phyloP scores from a whole-genome alignment of 2,113 vertebrate genomes.

The Helogale parvula region DNA sequence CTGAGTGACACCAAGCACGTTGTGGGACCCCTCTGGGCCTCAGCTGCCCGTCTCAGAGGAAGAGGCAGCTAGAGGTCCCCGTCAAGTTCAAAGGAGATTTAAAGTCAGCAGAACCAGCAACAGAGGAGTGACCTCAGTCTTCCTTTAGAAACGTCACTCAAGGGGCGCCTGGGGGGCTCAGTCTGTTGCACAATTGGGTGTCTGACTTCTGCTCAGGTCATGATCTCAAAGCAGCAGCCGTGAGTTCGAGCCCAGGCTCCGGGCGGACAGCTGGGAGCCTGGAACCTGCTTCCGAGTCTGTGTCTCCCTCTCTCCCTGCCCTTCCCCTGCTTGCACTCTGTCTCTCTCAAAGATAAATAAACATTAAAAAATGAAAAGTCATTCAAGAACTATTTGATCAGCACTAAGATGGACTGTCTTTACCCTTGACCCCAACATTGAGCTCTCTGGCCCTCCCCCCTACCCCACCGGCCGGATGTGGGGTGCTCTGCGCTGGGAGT shows the following conservation, averaged over 20 bases:
- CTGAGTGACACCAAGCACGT: not conserved
- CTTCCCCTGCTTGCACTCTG: too few relatives aligned
- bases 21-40: not conserved
- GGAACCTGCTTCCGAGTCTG: too few relatives aligned
- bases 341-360: too few relatives aligned
- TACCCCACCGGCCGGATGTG: too few relatives aligned
- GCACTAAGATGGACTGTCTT: not conserved
- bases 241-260: too few relatives aligned
- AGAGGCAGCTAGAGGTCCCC: not conserved
- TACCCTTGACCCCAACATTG: not conserved
- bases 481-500: not conserved
- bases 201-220: too few relatives aligned
- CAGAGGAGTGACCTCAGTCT: not conserved
- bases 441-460: not conserved
- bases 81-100: not conserved
- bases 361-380: not conserved
- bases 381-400: not conserved
- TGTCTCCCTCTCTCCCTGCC: too few relatives aligned
- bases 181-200: too few relatives aligned
- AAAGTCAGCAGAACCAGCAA: not conserved
- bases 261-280: too few relatives aligned
- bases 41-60: not conserved
- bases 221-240: too few relatives aligned
- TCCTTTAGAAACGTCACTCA: not conserved
- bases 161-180: too few relatives aligned